Conservation (phyloP, 2,113 vertebrate genomes). For the Speoplatyrhinus poulsoni region DNA sequence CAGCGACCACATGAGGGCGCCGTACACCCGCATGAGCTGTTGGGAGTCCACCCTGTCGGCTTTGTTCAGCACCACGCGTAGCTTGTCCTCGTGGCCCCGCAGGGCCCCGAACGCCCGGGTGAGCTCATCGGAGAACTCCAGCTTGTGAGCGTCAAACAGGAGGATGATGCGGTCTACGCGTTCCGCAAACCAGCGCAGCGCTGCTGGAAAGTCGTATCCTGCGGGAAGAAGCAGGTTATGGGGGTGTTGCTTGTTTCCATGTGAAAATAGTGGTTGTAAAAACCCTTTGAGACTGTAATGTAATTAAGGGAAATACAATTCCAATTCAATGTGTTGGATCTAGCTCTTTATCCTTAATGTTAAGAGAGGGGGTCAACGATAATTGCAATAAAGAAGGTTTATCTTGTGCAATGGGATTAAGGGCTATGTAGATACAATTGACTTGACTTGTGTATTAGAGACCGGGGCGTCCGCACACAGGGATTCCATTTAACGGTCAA, state of each 20-base stretch:
- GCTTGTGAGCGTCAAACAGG: conserved; percentile 90
- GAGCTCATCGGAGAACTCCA: conserved; percentile 92
- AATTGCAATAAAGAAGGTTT: too few species aligned
- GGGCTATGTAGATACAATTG: too few species aligned
- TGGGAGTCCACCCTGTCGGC: conserved; percentile 89
- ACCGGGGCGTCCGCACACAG: conserved; percentile 26
- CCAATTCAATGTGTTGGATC: too few species aligned
- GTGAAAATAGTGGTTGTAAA: too few species aligned
- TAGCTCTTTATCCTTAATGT: too few species aligned
- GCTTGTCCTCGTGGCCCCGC: conserved; percentile 88
- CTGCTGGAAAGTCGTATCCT: conserved; percentile 89
- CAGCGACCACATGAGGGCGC: conserved; percentile 92
- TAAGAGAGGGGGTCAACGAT: too few species aligned
- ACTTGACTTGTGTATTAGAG: neutral
- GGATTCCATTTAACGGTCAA: conserved; percentile 44
- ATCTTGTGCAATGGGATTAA: too few species aligned
- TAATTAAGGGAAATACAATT: neutral
- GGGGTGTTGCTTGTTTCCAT: too few species aligned
- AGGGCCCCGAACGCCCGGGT: conserved; percentile 85
- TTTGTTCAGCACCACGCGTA: conserved; percentile 91
- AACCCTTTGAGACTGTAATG: too few species aligned
- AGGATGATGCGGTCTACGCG: conserved; percentile 90
- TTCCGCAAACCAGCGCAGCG: conserved; percentile 88
- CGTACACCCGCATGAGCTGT: conserved; percentile 90
- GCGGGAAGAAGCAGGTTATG: neutral